phyloP scores from a whole-genome alignment of 1,140 invertebrate genomes.

The Diplogasteroides magnus region DNA sequence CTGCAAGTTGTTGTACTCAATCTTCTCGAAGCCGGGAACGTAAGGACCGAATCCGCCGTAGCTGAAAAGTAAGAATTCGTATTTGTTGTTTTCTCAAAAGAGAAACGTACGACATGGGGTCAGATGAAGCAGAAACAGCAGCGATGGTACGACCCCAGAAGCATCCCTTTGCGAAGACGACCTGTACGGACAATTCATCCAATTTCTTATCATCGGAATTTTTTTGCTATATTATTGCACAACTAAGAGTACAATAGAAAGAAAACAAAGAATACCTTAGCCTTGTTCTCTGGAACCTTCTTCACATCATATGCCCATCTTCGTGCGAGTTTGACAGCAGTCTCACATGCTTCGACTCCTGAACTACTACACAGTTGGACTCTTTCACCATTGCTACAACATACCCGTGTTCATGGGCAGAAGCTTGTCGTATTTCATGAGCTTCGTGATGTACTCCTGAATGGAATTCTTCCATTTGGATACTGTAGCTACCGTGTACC shows the following conservation, averaged over 20 bases:
- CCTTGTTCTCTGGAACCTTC: conserved; percentile 78
- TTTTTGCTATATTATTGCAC: no score
- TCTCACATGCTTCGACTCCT: conserved; percentile 91
- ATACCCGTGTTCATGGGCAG: conserved; percentile 92
- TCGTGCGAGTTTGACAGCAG: conserved; percentile 80
- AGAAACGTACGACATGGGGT: conserved; percentile 72
- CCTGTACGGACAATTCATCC: no score
- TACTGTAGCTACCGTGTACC: no score
- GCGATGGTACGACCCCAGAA: conserved; percentile 95
- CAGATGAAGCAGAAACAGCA: conserved; percentile 86
- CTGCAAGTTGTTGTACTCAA: conserved; percentile 81
- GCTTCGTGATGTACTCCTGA: conserved; percentile 80
- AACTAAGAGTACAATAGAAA: no score
- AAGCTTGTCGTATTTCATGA: conserved; percentile 89
- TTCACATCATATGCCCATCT: conserved; percentile 93
- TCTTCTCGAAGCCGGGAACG: conserved; percentile 82
- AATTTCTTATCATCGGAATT: no score
- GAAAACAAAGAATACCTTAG: no score
- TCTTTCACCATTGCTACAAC: not conserved
- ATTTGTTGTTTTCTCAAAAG: no score
- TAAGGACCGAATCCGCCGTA: conserved; percentile 92
- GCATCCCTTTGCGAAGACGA: conserved; percentile 86
- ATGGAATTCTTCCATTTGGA: no score
- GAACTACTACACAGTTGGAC: no score
- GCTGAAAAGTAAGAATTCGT: no score